phyloP scores from a whole-genome alignment of 1,140 invertebrate species.

The Calosoma granatense region DNA sequence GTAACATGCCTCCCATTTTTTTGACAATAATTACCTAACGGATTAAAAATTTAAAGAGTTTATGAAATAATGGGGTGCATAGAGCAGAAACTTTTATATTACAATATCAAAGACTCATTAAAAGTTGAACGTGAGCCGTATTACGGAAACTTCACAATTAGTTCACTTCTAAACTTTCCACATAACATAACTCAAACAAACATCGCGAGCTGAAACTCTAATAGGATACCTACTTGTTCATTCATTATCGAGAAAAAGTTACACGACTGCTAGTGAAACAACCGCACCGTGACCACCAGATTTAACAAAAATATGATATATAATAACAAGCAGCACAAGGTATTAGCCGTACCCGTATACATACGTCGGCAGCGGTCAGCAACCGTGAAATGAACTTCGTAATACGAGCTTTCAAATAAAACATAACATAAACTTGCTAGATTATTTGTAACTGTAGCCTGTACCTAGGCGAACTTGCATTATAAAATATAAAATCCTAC shows the following conservation, averaged over 20 bases:
- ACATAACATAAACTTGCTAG: too few relatives aligned
- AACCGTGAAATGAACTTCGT: too few relatives aligned
- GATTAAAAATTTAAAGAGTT: slow-evolving; percentile 8
- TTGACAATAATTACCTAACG: neutral
- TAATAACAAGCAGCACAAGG: neutral
- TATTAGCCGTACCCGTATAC: neutral
- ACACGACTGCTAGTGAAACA: neutral
- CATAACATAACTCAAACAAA: slow-evolving; percentile 8
- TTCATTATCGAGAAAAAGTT: slow-evolving; percentile 2
- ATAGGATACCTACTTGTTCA: slow-evolving; percentile 4
- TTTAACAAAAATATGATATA: neutral
- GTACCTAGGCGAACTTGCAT: too few relatives aligned
- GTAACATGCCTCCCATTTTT: too few relatives aligned
- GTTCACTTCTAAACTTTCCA: slow-evolving; percentile 7
- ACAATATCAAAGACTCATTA: slow-evolving; percentile 9
- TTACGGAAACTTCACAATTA: slow-evolving; percentile 9
- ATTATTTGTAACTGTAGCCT: too few relatives aligned
- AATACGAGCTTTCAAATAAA: too few relatives aligned
- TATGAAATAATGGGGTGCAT: slow-evolving; percentile 8
- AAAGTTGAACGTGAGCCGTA: slow-evolving; percentile 7
- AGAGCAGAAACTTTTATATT: slow-evolving; percentile 9
- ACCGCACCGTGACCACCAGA: neutral
- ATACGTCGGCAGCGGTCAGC: too few relatives aligned
- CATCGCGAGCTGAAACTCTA: slow-evolving; percentile 1
- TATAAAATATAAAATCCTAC: too few relatives aligned